Conservation (phyloP, 2,888 invertebrate genomes). For the Lamellibrachia satsuma region DNA sequence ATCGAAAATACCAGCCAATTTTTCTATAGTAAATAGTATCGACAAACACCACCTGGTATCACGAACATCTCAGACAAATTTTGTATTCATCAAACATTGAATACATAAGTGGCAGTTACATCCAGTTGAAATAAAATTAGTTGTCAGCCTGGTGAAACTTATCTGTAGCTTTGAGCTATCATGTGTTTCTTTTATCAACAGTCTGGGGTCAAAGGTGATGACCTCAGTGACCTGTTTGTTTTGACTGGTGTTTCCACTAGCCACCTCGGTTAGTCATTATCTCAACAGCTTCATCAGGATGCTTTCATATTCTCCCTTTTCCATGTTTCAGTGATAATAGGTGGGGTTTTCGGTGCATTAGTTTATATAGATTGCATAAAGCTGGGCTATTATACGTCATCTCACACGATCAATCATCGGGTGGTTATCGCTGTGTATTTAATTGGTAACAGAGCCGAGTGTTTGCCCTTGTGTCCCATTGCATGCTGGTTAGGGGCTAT, state of each 20-base stretch:
- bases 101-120: background rate
- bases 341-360: background rate
- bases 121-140: background rate
- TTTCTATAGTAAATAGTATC: background rate
- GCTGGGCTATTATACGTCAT: background rate
- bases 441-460: background rate
- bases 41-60: slow-evolving; percentile 17
- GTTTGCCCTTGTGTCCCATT: background rate
- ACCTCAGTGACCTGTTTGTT: background rate
- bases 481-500: background rate
- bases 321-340: background rate
- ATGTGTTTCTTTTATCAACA: background rate
- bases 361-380: background rate
- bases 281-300: background rate
- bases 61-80: background rate
- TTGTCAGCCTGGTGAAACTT: background rate
- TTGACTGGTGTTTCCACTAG: background rate
- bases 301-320: background rate
- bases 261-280: background rate
- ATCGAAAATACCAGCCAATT: background rate
- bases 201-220: background rate
- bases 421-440: background rate
- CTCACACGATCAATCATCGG: background rate
- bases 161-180: background rate
- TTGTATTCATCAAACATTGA: background rate